These are phyloP conservation scores for Mus spicilegus DNA, from an alignment of 2,113 vertebrate genomes.

Conservation along the genomic window DNA sequence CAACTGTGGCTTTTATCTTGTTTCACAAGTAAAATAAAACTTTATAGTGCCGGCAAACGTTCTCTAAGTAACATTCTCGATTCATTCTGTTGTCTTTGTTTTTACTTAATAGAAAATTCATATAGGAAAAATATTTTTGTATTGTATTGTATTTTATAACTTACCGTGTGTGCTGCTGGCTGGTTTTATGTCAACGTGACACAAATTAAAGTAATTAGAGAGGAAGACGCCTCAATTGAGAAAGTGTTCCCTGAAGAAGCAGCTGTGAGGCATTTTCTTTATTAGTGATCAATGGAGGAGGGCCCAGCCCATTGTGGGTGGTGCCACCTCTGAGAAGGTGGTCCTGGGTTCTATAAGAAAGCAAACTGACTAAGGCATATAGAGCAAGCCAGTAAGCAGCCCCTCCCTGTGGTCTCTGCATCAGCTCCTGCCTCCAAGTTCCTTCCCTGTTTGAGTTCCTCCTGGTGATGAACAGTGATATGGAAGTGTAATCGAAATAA, in stretches of 20 bases:
- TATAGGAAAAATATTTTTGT: background rate
- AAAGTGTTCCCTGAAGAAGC: background rate
- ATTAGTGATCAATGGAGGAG: background rate
- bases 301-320: background rate
- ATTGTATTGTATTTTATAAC: background rate
- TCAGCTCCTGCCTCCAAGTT: background rate
- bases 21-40: background rate
- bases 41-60: conserved; percentile 12
- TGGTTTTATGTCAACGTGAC: background rate
- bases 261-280: background rate
- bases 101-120: conserved; percentile 41
- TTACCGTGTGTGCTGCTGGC: background rate
- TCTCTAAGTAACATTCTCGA: background rate
- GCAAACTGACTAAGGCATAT: background rate
- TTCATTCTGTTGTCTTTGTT: background rate
- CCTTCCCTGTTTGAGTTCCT: background rate
- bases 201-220: background rate
- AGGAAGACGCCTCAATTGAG: background rate
- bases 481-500: background rate
- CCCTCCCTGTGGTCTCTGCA: background rate
- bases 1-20: conserved; percentile 21
- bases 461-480: background rate
- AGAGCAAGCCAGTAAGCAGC: background rate
- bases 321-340: background rate
- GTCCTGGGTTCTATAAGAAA: background rate